These are phyloP conservation scores for Crenichthys baileyi DNA, from an alignment of 2,797 vertebrate species.

Conservation along the genomic window DNA sequence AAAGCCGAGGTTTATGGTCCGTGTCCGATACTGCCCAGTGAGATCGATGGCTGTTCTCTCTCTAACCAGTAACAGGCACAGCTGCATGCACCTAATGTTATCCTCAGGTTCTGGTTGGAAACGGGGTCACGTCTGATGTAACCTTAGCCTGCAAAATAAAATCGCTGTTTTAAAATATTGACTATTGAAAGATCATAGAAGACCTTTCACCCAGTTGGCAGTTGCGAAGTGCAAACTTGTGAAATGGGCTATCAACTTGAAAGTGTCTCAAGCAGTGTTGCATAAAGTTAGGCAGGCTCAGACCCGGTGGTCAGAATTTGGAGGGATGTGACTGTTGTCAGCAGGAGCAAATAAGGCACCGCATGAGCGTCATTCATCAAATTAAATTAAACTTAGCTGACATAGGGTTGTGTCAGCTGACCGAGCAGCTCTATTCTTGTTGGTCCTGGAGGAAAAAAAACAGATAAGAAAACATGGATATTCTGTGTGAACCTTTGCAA, in stretches of 20 bases:
- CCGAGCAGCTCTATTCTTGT: constrained; percentile 24
- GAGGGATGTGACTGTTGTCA: constrained; percentile 36
- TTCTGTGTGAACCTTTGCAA: constrained; percentile 24
- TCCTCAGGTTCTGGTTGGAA: constrained; percentile 16
- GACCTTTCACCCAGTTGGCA: constrained; percentile 1
- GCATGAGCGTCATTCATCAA: constrained; percentile 63
- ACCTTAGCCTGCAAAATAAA: constrained; percentile 3
- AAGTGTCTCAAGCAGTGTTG: constrained; percentile 16
- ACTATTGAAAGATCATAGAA: neutral
- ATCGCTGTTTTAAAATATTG: neutral
- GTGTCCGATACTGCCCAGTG: constrained; percentile 57
- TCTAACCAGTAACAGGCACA: constrained; percentile 37
- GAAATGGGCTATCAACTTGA: constrained; percentile 6
- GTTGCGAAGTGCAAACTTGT: constrained; percentile 18
- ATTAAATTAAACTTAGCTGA: constrained; percentile 56
- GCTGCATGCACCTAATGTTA: constrained; percentile 33
- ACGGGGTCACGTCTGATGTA: constrained; percentile 5
- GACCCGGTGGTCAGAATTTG: constrained; percentile 2
- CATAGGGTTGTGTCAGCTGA: constrained; percentile 67
- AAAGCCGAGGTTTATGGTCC: constrained; percentile 68
- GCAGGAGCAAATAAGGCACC: constrained; percentile 49
- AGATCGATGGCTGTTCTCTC: constrained; percentile 39
- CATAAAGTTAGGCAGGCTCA: constrained; percentile 26
- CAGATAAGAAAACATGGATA: constrained; percentile 12
- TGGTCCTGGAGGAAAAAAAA: constrained; percentile 17